A percentile compares a stretch with the other conserved stretches of the same genome.
phyloP scores from a whole-genome alignment of 2,888 invertebrate species.

The Furcula furcula region DNA sequence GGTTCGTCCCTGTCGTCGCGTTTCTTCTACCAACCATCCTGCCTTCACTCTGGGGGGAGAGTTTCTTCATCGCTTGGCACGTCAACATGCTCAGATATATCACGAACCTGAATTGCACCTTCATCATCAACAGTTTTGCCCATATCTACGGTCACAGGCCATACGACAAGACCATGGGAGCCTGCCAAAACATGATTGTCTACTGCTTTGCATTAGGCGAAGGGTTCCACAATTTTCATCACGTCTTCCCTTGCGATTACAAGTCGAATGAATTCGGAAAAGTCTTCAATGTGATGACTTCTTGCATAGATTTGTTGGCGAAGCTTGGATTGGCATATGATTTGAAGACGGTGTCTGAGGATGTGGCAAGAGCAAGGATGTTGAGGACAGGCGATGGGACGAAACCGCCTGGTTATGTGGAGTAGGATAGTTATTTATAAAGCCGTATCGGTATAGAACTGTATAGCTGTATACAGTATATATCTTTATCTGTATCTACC shows the following conservation, averaged over 20 bases:
- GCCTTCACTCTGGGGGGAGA: slow-evolving; percentile 17
- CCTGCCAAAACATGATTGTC: slow-evolving; percentile 31
- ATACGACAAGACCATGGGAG: slow-evolving; percentile 55
- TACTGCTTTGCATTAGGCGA: slow-evolving; percentile 34
- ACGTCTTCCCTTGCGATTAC: slow-evolving; percentile 48
- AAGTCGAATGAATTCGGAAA: slow-evolving; percentile 39
- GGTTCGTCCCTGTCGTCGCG: slow-evolving; percentile 8
- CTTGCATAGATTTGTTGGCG: slow-evolving; percentile 32
- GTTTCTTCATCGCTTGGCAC: slow-evolving; percentile 13
- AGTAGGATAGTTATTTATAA: no score
- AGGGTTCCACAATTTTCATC: slow-evolving; percentile 52
- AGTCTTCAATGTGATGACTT: slow-evolving; percentile 23
- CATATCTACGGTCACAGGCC: slow-evolving; percentile 73
- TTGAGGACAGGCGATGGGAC: slow-evolving; percentile 25
- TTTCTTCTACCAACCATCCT: slow-evolving; percentile 15
- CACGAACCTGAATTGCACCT: slow-evolving; percentile 33
- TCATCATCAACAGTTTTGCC: slow-evolving; percentile 84
- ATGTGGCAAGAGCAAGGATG: slow-evolving; percentile 6
- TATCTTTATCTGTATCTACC: no score
- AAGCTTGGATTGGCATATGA: slow-evolving; percentile 34
- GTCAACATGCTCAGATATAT: slow-evolving; percentile 16
- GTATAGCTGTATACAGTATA: no score
- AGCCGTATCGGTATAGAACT: no score
- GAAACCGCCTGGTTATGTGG: background rate
- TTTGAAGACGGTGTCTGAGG: slow-evolving; percentile 15